Percentiles rank a stretch among this genome's conserved stretches.
Evolutionary conservation across 2,888 invertebrate species (phyloP).

Genomic region (Scelioninae gen. 1): DNA sequence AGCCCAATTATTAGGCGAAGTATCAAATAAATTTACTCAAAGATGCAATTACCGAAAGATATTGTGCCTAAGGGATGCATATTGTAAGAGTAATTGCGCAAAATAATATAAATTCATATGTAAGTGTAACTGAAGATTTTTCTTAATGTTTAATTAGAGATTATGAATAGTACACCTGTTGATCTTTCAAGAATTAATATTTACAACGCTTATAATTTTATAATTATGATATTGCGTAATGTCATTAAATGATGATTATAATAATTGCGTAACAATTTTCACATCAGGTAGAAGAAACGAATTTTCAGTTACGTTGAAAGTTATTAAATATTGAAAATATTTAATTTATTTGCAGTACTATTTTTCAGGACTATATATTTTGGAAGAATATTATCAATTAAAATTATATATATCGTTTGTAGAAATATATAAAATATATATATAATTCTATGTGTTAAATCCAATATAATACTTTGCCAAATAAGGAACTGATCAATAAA

Average conservation of each 20-base stretch:
- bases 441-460: no score
- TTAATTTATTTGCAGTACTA: no score
- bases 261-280: constrained; percentile 36
- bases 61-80: not conserved
- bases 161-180: constrained; percentile 41
- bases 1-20: not conserved
- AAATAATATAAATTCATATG: constrained; percentile 1
- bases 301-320: no score
- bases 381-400: no score
- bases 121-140: constrained; percentile 14
- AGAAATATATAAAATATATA: no score
- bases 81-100: constrained; percentile 26
- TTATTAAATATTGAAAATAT: no score
- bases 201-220: constrained; percentile 37
- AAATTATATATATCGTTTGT: no score
- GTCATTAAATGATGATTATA: constrained; percentile 17
- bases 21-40: not conserved
- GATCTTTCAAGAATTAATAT: constrained; percentile 53
- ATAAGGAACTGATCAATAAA: no score
- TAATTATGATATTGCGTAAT: constrained; percentile 25
- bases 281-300: not conserved
- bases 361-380: no score
- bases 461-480: no score
- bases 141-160: constrained; percentile 21
- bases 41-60: constrained; percentile 4